Conservation (phyloP, 1,140 invertebrate genomes). For the Drosophila baimaii region DNA sequence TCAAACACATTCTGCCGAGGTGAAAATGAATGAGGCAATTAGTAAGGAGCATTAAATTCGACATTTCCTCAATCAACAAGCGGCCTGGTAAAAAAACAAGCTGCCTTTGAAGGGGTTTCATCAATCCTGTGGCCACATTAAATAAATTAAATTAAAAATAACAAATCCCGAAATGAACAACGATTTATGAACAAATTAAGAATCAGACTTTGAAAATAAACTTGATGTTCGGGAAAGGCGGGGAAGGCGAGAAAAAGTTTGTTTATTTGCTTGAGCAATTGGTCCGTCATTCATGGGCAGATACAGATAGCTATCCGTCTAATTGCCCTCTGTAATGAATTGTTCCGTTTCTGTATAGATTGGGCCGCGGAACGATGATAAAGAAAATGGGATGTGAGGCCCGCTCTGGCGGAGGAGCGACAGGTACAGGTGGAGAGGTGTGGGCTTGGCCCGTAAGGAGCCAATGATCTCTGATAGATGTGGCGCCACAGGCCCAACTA, state of each 20-base stretch:
- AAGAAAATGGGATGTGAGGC: conserved; percentile 2
- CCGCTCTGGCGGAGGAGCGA: conserved; percentile 2
- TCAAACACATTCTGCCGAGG: conserved; percentile 61
- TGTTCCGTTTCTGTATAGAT: conserved; percentile 51
- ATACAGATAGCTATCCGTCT: conserved; percentile 63
- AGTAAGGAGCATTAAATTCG: conserved; percentile 66
- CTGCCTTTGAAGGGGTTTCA: conserved; percentile 60
- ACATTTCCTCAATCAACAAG: conserved; percentile 74
- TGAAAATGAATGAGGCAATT: conserved; percentile 57
- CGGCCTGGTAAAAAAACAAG: conserved; percentile 23
- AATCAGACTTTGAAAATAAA: conserved; percentile 70
- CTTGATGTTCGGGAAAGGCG: conserved; percentile 29
- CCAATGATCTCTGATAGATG: conserved; percentile 60
- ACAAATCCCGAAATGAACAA: conserved; percentile 65
- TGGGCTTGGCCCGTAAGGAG: conserved; percentile 32
- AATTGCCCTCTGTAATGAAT: conserved; percentile 70
- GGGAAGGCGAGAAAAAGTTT: conserved; percentile 50
- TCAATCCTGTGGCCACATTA: conserved; percentile 68
- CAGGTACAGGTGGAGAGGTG: neutral
- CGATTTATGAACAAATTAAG: conserved; percentile 81
- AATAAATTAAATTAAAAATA: conserved; percentile 78
- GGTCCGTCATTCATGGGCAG: conserved; percentile 67
- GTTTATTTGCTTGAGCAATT: conserved; percentile 82
- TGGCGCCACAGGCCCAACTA: conserved; percentile 60
- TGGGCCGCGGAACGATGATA: conserved; percentile 1